Evolutionary conservation across 2,888 invertebrate species (phyloP).

Genomic region (Rutpela maculata): DNA sequence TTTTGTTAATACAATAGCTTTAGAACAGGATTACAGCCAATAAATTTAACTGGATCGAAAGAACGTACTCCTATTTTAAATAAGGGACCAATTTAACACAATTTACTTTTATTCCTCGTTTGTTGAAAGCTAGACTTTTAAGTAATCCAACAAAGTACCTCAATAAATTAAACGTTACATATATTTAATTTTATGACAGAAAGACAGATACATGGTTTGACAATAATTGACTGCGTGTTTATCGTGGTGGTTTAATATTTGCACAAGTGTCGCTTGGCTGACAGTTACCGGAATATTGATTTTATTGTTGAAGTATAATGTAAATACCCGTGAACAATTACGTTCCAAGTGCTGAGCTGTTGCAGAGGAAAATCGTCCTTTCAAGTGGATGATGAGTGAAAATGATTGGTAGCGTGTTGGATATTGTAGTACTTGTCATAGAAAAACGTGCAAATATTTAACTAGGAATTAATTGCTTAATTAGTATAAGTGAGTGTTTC

Average conservation of each 20-base stretch:
- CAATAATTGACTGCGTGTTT: slow-evolving; percentile 17
- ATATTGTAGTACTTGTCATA: not conserved
- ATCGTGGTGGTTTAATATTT: slow-evolving; percentile 27
- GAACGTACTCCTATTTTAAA: too few relatives aligned
- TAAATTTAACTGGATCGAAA: too few relatives aligned
- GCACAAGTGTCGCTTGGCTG: slow-evolving; percentile 14
- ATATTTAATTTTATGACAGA: not conserved
- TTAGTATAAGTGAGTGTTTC: too few relatives aligned
- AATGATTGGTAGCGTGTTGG: not conserved
- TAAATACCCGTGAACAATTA: slow-evolving; percentile 22
- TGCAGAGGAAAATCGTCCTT: not conserved
- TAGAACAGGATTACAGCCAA: too few relatives aligned
- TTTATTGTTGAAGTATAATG: slow-evolving; percentile 27
- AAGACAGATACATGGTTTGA: not conserved
- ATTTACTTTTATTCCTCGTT: not conserved
- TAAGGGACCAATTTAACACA: too few relatives aligned
- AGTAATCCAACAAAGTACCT: not conserved
- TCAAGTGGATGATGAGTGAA: not conserved
- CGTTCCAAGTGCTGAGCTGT: not conserved
- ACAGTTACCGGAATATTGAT: slow-evolving; percentile 32
- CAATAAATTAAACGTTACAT: not conserved
- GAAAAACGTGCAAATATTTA: too few relatives aligned
- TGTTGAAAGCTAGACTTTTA: not conserved
- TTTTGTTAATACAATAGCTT: too few relatives aligned
- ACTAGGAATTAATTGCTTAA: too few relatives aligned